A percentile compares a stretch with the other conserved stretches of the same genome.
Evolutionary conservation across 2,888 invertebrate genomes (phyloP).

Genomic region (Lasioglossum leucozonium): DNA sequence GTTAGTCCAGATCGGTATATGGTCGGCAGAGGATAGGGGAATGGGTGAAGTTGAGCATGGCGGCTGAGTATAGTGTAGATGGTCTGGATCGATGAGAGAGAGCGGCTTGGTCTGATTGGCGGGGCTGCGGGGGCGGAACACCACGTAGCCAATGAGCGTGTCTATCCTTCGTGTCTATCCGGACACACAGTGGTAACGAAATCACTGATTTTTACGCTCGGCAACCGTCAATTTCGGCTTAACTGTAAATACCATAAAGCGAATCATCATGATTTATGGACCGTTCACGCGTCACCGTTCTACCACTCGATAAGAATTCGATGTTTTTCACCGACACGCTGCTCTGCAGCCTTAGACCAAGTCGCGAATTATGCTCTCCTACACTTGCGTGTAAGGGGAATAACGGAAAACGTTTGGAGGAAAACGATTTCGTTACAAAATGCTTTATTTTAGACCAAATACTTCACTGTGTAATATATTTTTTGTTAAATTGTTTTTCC

Average conservation of each 20-base stretch:
- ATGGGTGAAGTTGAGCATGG: slow-evolving; percentile 76
- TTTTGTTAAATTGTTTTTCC: neutral
- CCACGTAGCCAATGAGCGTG: slow-evolving; percentile 82
- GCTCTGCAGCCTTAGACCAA: neutral
- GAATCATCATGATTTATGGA: slow-evolving; percentile 74
- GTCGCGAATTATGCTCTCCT: neutral
- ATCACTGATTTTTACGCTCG: slow-evolving; percentile 83
- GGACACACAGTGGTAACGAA: slow-evolving; percentile 79
- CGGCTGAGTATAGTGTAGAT: slow-evolving; percentile 77
- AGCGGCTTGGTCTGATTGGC: slow-evolving; percentile 82
- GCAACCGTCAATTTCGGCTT: slow-evolving; percentile 74
- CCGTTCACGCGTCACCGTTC: slow-evolving; percentile 8
- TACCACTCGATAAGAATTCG: slow-evolving; percentile 26
- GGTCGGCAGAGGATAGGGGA: slow-evolving; percentile 67
- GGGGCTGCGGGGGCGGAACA: slow-evolving; percentile 82
- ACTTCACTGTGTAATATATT: neutral
- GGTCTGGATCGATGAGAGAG: slow-evolving; percentile 79
- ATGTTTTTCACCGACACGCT: slow-evolving; percentile 13
- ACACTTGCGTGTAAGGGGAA: neutral
- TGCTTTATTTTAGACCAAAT: neutral
- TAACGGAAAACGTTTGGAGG: neutral
- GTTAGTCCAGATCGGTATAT: slow-evolving; percentile 62
- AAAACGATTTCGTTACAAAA: neutral
- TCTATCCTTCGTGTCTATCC: slow-evolving; percentile 74
- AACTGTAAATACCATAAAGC: slow-evolving; percentile 76